Evolutionary conservation across 2,888 invertebrate genomes (phyloP), one percentile per base, ranked within the genome.

Genomic region (Magallana nippona): DNA sequence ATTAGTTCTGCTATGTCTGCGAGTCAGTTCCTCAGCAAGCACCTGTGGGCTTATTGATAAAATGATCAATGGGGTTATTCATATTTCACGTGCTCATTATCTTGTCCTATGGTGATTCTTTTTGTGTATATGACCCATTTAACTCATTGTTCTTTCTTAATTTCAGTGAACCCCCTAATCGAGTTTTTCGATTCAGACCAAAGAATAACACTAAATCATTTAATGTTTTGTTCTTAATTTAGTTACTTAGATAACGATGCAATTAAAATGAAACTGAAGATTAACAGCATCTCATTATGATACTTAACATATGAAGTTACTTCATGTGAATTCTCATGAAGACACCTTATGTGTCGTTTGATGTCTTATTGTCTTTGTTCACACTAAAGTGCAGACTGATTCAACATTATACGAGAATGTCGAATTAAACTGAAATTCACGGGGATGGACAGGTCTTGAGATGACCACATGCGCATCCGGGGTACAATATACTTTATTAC

Each of bases 231-330:
- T 22, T 22, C 22, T 63, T 27, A 44, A 8, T 63, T 63, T n/a
- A 13, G 22, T 22, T 11, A 63, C 63, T 11, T 19, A 19, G 63
- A 63, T 22, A 63, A 63, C 63, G 63, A 63, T 63, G 63, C 63
- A 22, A 63, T 63, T 63, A 63, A 63, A 63, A 63, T 63, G 63
- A 63, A 63, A 63, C 22, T 63, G 22, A 63, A 63, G 63, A 44
- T 44, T 44, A 44, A 44, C 44, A 44, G 44, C 44, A 44, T 44
- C 44, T 44, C 44, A 44, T 44, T 44, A 44, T 44, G 44, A 44
- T 44, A 44, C 44, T 44, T 8, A 44, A 44, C 44, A 44, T 44
- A 44, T 44, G 44, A 44, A 44, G 44, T 8, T 44, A 44, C 0
- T 44, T 44, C 44, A 10, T 44, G 44, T 44, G 44, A 44, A 5